Percentiles rank a stretch among this genome's conserved stretches.
phyloP scores from a whole-genome alignment of 2,113 vertebrate genomes.

The Saguinus midas region DNA sequence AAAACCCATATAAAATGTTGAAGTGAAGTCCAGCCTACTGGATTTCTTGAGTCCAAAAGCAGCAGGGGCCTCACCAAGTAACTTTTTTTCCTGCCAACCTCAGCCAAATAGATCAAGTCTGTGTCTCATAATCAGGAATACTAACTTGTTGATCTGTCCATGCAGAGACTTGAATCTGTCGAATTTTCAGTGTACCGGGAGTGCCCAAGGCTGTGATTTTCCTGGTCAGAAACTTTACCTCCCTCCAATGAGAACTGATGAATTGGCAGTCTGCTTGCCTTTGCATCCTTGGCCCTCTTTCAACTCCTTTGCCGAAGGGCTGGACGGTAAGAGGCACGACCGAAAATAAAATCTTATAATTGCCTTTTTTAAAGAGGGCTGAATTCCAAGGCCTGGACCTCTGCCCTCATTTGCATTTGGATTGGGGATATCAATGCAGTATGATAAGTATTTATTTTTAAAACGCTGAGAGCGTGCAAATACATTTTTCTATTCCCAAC shows the following conservation, averaged over 20 bases:
- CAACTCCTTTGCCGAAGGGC: conserved; percentile 24
- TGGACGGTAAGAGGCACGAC: not conserved
- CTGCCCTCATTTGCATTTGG: conserved; percentile 28
- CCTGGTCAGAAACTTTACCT: not conserved
- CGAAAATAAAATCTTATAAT: conserved; percentile 61
- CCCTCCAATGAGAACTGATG: not conserved
- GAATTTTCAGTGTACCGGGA: not conserved
- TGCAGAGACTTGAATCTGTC: fast-evolving
- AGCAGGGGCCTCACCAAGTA: not conserved
- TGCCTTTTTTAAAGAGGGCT: conserved; percentile 28
- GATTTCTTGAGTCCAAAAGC: not conserved
- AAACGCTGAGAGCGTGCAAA: conserved; percentile 64
- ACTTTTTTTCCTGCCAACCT: not conserved
- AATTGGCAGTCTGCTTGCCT: not conserved
- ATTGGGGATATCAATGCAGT: not conserved
- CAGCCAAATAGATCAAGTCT: fast-evolving
- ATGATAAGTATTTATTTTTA: conserved; percentile 51
- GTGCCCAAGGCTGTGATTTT: not conserved
- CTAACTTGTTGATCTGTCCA: not conserved
- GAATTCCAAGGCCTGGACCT: conserved; percentile 19
- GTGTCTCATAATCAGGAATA: not conserved
- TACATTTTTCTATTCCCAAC: not conserved
- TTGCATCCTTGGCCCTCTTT: not conserved
- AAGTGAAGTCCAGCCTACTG: not conserved
- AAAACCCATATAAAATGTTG: not conserved